Conservation (phyloP, 2,113 vertebrate species). For the Puntigrus tetrazona region DNA sequence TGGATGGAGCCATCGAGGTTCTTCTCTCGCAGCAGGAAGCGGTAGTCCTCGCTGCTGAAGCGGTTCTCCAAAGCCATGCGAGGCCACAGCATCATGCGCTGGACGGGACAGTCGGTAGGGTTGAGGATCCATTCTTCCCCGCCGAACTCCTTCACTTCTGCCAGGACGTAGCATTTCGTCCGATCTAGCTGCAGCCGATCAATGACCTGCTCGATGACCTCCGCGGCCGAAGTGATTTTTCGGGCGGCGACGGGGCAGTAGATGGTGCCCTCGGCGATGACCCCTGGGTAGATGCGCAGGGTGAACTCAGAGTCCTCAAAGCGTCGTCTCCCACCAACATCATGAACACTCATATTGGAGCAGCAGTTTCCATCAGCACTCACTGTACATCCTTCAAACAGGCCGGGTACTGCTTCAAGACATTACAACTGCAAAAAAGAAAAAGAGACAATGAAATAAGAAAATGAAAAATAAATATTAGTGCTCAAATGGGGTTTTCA, state of each 20-base stretch:
- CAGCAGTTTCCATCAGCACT: conserved; percentile 87
- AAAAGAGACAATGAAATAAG: conserved; percentile 15
- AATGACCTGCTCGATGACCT: conserved; percentile 92
- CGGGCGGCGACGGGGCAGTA: conserved; percentile 93
- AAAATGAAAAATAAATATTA: not conserved
- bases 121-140: conserved; percentile 99
- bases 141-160: conserved; percentile 97
- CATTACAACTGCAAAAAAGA: conserved; percentile 72
- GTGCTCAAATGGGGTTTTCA: not conserved
- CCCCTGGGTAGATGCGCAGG: conserved; percentile 91
- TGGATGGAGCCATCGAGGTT: conserved; percentile 96
- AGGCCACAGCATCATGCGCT: conserved; percentile 99
- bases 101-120: conserved; percentile 93
- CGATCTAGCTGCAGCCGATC: conserved; percentile 88
- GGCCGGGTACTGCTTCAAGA: conserved; percentile 72
- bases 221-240: conserved; percentile 90
- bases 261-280: conserved; percentile 92
- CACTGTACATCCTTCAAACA: conserved; percentile 73
- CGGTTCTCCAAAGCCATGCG: conserved; percentile 93
- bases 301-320: conserved; percentile 94
- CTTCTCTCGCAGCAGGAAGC: conserved; percentile 94
- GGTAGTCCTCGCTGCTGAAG: conserved; percentile 90
- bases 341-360: conserved; percentile 95
- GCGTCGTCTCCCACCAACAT: conserved; percentile 94
- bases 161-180: conserved; percentile 91